A percentile compares a stretch with the other conserved stretches of the same genome.
Evolutionary conservation across 2,113 vertebrate species (phyloP).

Genomic region (Anthoscopus minutus): DNA sequence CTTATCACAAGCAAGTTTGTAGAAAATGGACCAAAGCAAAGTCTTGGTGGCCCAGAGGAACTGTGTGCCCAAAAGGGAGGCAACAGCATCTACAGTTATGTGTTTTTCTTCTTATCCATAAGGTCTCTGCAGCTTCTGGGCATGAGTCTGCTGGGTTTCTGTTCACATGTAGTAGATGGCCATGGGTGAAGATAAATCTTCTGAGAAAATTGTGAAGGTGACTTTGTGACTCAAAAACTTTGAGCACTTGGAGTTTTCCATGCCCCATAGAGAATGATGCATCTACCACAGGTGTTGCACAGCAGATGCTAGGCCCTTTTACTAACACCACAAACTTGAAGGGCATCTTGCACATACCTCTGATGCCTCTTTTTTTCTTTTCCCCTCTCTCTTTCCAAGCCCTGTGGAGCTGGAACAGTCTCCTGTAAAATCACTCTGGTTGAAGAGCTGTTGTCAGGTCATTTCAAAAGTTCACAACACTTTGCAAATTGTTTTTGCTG

Average conservation of each 20-base stretch:
- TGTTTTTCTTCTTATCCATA: too few relatives aligned
- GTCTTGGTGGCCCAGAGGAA: background rate
- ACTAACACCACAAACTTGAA: background rate
- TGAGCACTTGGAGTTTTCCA: background rate
- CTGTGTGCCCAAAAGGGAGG: fast-evolving
- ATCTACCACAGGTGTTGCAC: fast-evolving
- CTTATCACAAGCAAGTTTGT: background rate
- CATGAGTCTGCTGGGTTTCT: background rate
- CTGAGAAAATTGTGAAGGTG: background rate
- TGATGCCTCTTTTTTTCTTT: background rate
- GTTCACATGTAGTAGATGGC: fast-evolving
- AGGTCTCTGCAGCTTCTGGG: background rate
- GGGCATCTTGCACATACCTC: background rate
- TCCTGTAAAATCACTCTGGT: slow-evolving; percentile 11
- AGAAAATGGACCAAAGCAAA: background rate
- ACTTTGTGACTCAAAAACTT: background rate
- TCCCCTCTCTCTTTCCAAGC: background rate
- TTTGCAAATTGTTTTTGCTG: slow-evolving; percentile 44
- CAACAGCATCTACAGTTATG: fast-evolving
- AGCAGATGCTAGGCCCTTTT: background rate
- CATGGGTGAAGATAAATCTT: background rate
- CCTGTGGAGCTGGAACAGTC: background rate
- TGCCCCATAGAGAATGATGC: background rate
- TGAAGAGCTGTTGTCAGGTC: slow-evolving; percentile 39
- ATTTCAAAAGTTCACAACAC: slow-evolving; percentile 28